phyloP scores from a whole-genome alignment of 2,113 vertebrate species.

The Promerops cafer region DNA sequence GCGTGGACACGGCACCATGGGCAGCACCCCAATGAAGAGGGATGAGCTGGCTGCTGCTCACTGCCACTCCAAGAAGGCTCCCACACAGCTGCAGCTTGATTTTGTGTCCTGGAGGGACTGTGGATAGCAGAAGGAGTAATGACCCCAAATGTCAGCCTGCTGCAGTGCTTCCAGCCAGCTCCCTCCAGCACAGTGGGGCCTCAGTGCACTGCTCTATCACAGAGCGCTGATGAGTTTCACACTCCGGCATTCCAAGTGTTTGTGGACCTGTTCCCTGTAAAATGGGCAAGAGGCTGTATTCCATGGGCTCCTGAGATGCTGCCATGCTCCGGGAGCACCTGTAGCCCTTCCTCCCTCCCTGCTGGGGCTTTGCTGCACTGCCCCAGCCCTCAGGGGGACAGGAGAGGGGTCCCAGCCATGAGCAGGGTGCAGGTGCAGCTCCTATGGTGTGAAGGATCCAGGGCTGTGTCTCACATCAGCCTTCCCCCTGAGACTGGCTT shows the following conservation, averaged over 20 bases:
- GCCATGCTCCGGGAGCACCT: fast-evolving
- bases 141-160: not conserved
- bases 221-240: fast-evolving
- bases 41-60: not conserved
- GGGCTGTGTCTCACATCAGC: not conserved
- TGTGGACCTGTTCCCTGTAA: not conserved
- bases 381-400: not conserved
- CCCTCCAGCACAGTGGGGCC: fast-evolving
- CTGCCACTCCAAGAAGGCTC: not conserved
- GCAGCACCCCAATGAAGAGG: not conserved
- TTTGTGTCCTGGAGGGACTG: not conserved
- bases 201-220: fast-evolving
- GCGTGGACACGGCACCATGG: fast-evolving
- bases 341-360: not conserved
- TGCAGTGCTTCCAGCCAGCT: not conserved
- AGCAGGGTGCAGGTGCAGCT: not conserved
- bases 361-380: not conserved
- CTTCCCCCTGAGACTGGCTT: fast-evolving
- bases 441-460: fast-evolving
- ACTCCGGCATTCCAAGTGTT: not conserved
- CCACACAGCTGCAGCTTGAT: fast-evolving
- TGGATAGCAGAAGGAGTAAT: not conserved
- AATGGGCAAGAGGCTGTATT: not conserved
- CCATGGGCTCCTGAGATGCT: fast-evolving
- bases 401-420: fast-evolving